Conservation (phyloP, 2,113 vertebrate genomes). For the Cebidichthys violaceus region DNA sequence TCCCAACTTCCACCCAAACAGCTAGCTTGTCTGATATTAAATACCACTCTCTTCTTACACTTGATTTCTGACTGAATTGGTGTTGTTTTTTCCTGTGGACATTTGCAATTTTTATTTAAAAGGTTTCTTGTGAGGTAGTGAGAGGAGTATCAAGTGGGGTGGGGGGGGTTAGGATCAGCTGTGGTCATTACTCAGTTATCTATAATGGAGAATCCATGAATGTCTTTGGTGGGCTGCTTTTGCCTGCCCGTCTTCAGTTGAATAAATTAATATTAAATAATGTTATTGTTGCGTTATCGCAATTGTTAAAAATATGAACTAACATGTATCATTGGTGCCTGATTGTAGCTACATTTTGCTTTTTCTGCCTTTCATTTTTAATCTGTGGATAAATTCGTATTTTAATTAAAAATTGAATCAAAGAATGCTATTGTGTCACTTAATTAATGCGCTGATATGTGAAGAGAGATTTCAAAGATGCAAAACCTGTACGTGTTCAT, state of each 20-base stretch:
- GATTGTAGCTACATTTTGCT: slow-evolving; percentile 87
- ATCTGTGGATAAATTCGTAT: slow-evolving; percentile 87
- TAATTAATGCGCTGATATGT: slow-evolving; percentile 9
- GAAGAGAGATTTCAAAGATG: background rate
- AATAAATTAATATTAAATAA: slow-evolving; percentile 80
- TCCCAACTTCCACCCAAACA: slow-evolving; percentile 64
- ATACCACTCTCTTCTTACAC: slow-evolving; percentile 69
- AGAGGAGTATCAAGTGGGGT: slow-evolving; percentile 44
- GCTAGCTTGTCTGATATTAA: slow-evolving; percentile 71
- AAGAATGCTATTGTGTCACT: slow-evolving; percentile 52
- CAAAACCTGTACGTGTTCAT: background rate
- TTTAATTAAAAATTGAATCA: slow-evolving; percentile 86
- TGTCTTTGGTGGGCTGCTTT: slow-evolving; percentile 74
- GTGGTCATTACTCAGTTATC: slow-evolving; percentile 74
- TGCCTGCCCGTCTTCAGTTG: slow-evolving; percentile 73
- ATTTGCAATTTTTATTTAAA: slow-evolving; percentile 61
- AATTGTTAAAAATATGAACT: slow-evolving; percentile 82
- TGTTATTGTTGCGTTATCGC: slow-evolving; percentile 87
- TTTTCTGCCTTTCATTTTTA: slow-evolving; percentile 87
- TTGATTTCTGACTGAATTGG: slow-evolving; percentile 75
- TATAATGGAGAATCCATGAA: slow-evolving; percentile 79
- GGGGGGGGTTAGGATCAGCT: slow-evolving; percentile 48
- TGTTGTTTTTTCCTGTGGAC: slow-evolving; percentile 76
- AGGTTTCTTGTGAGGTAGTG: slow-evolving; percentile 65
- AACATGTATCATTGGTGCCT: slow-evolving; percentile 87